A percentile compares a stretch with the other conserved stretches of the same genome.
Evolutionary conservation across 53 echinoderm and acorn worm species (phyloP).

Genomic region (Holothuria leucospilota): DNA sequence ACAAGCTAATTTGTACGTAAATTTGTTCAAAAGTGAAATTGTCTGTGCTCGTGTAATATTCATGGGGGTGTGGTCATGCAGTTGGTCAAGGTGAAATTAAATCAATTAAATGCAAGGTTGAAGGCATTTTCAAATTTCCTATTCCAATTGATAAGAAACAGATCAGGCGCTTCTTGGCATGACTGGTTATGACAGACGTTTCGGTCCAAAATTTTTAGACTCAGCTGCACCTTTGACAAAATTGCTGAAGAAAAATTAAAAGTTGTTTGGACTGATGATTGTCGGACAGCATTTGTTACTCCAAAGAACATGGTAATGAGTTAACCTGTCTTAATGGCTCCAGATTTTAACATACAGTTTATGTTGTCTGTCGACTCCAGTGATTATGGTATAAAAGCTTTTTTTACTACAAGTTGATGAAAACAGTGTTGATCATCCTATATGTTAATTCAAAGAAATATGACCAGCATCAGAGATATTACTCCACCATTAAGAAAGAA

Average conservation of each 20-base stretch:
- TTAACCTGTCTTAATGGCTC: no score
- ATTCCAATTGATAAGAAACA: conserved; percentile 1
- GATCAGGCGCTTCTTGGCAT: conserved; percentile 1
- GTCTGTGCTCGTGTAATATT: neutral
- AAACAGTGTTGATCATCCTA: conserved; percentile 26
- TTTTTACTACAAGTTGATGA: conserved; percentile 23
- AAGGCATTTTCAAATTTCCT: conserved; percentile 1
- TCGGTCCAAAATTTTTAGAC: neutral
- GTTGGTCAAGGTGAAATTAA: neutral
- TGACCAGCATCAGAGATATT: conserved; percentile 30
- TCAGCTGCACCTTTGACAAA: neutral
- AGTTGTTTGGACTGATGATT: no score
- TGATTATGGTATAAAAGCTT: no score
- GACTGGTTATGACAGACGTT: neutral
- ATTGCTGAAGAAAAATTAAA: no score
- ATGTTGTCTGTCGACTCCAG: no score
- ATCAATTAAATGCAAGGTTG: neutral
- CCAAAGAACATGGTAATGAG: no score
- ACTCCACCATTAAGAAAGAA: conserved; percentile 83
- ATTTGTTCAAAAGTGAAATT: conserved; percentile 39
- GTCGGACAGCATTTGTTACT: no score
- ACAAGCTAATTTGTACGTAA: conserved; percentile 39
- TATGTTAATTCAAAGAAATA: conserved; percentile 36
- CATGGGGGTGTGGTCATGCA: conserved; percentile 8
- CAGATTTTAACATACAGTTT: no score